Base-by-base conservation (phyloP, 2,113 vertebrate genomes). In the Syrmaticus mikado region DNA sequence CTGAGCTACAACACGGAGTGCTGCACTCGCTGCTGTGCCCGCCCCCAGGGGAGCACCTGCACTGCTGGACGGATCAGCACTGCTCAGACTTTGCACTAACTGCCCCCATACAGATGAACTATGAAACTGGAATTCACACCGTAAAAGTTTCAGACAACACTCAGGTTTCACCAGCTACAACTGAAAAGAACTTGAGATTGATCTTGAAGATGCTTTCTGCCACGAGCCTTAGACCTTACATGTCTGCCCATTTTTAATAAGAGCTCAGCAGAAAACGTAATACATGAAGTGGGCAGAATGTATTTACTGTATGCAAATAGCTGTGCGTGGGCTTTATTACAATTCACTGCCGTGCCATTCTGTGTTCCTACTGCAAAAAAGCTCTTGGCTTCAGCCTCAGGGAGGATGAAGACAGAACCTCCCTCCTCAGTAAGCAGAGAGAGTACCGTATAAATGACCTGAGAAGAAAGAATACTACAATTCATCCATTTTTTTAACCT, bases 41-140 rank as follows among this genome's bases (percentile, higher is more conserved):
- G 5, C 11, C 5, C 11, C 0, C 0, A 8, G 15, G 3, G 9
- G 11, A 5, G 10, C 43, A 2, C 34, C 57, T 3, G 14, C 8
- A 13, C 81, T 6, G 21, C 48, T 10, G 3, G 76, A 46, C 68
- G 61, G 36, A 67, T 70, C 88, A 34, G 9, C 81, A 0, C 83
- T 6, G 65, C 92, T 94, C 86, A 4, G 13, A 30, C 12, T 65
- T 48, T 77, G 67, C n/a, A 75, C 72, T 12, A 48, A 21, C 53
- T 67, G 30, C 83, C 76, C 74, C 67, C 21, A 0, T 90, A 4
- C 0, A 10, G 72, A 25, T 66, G 81, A 95, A 36, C 81, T 55
- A 65, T 30, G 74, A 84, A 95, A 93, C 45, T 79, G 95, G 68
- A 89, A 93, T 91, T 75, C 3, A 2, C 94, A 27, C 66, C 40